phyloP scores from a whole-genome alignment of 2,113 vertebrate species.

The Hemiprocne comata region DNA sequence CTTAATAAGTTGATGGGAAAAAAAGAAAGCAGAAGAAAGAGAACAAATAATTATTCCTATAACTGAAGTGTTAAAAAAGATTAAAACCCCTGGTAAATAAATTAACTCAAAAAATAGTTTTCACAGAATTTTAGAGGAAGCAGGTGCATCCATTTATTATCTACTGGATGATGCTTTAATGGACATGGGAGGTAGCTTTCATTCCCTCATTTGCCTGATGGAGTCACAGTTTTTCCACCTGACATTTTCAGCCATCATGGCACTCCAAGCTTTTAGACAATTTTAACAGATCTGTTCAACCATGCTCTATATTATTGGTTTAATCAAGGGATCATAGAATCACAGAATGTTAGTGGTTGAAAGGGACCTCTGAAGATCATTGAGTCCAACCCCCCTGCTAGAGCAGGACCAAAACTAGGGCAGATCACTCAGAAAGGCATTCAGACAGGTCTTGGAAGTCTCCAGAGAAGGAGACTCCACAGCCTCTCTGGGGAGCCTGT shows the following conservation, averaged over 20 bases:
- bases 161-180: neutral
- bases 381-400: too few species aligned
- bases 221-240: neutral
- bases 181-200: neutral
- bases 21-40: neutral
- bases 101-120: neutral
- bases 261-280: neutral
- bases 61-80: neutral
- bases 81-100: neutral
- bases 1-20: neutral
- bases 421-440: too few species aligned
- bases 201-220: neutral
- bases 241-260: neutral
- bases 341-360: too few species aligned
- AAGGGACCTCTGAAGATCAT: too few species aligned
- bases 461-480: too few species aligned
- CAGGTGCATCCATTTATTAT: neutral
- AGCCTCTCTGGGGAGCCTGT: too few species aligned
- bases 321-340: too few species aligned
- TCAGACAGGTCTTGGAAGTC: too few species aligned
- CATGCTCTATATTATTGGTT: neutral
- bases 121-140: neutral
- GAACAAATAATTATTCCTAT: neutral
- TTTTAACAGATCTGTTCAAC: neutral
- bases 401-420: too few species aligned